Base-by-base conservation (phyloP, 2,888 invertebrate species). In the Tholera decimalis region DNA sequence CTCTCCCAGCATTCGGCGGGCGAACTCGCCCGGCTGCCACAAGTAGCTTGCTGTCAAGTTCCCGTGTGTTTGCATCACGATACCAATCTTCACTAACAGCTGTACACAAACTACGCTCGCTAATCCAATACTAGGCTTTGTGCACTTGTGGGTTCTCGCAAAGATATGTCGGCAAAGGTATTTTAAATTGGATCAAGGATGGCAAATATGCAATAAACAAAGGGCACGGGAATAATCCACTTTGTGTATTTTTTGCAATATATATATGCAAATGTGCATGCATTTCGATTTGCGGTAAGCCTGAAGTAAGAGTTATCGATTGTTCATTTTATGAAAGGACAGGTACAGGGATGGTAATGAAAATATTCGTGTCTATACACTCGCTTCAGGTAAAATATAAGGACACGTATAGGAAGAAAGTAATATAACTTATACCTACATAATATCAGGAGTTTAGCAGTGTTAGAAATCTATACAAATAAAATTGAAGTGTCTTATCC, bases 21-120 rank as follows among this genome's bases (percentile, higher is more conserved):
- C 94, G 63, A 95, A 88, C 83, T 95, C 95, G 37, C 93, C 92
- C n/a, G 95, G 94, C 79, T 95, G 95, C 95, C 95, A 95, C 71
- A 95, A 85, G 83, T 93, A 94, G 87, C 94, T 95, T 69, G 93
- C 92, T 54, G 94, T 93, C 80, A 95, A 85, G 86, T 93, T 92
- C 15, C 93, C 93, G 92, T 94, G 95, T 86, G 93, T 88, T 85
- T 93, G 92, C 95, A 95, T 95, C 89, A 88, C 92, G 89, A 81
- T 80, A 77, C 89, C 80, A 82, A 83, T 87, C 88, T 85, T 83
- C 82, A 92, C 93, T 92, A 88, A 89, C 89, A 83, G n/a, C n/a
- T n/a, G 82, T 80, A 82, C 84, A 85, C 87, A 84, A 88, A 85
- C 85, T 84, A 82, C 80, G 80, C 79, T 81, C 86, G 84, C 88